These are phyloP conservation scores for Lycocorax pyrrhopterus DNA, from an alignment of 2,113 vertebrate genomes.

Conservation along the genomic window DNA sequence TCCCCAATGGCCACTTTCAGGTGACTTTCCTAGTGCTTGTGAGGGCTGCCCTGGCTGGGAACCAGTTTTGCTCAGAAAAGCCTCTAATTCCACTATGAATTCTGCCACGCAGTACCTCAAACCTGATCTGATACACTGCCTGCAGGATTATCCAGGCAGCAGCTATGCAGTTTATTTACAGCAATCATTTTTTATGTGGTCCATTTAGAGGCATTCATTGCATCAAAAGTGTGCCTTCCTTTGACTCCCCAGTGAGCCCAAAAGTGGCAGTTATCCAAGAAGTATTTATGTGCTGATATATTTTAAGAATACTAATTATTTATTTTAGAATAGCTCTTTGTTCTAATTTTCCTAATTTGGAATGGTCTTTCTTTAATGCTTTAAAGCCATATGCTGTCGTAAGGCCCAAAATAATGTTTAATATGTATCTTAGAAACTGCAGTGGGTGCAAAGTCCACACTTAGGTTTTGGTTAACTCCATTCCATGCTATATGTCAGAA, in stretches of 20 bases:
- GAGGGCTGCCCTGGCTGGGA: background rate
- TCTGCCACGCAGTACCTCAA: background rate
- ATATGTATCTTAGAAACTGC: conserved; percentile 25
- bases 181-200: background rate
- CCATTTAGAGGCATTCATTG: background rate
- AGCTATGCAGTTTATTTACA: background rate
- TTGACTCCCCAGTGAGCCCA: background rate
- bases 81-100: background rate
- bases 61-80: background rate
- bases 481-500: conserved; percentile 35
- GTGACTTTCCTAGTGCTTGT: background rate
- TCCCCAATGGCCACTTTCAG: background rate
- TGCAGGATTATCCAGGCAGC: conserved; percentile 14
- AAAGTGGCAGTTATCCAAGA: background rate
- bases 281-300: conserved; percentile 4
- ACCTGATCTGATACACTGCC: background rate
- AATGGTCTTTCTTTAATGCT: conserved; percentile 23
- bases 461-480: conserved; percentile 54
- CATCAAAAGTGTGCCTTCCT: background rate
- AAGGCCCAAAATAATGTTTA: conserved; percentile 35
- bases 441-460: conserved; percentile 29
- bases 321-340: conserved; percentile 39
- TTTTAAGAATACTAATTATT: conserved; percentile 44
- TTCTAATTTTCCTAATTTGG: conserved; percentile 40
- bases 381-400: background rate